A percentile compares a stretch with the other conserved stretches of the same genome.
These are phyloP conservation scores for Doris montereyensis DNA, from an alignment of 2,888 invertebrate genomes.

Conservation along the genomic window DNA sequence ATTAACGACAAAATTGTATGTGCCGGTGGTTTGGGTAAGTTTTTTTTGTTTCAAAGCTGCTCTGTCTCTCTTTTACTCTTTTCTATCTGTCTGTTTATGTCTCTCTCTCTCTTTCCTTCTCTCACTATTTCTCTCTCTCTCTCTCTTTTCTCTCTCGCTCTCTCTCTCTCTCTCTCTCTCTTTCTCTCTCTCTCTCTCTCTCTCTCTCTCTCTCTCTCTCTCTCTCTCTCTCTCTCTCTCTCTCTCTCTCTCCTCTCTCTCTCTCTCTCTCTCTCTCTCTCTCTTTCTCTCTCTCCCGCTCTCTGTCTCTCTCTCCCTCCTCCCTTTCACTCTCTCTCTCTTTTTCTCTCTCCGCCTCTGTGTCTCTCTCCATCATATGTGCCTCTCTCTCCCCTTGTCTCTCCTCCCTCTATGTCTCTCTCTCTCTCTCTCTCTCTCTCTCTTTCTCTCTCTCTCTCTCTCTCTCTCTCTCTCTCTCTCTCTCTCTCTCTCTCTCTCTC, in stretches of 20 bases:
- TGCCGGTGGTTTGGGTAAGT: slow-evolving; percentile 69
- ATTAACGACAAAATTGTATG: slow-evolving; percentile 62
- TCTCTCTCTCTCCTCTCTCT: not conserved
- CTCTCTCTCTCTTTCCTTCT: not conserved
- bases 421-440: slow-evolving; percentile 9
- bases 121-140: not conserved
- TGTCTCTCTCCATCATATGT: slow-evolving; percentile 16
- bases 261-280: not conserved
- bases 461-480: slow-evolving; percentile 11
- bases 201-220: not conserved
- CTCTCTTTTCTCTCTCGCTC: not conserved
- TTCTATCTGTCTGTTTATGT: not conserved
- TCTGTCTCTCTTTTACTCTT: not conserved
- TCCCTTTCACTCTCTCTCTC: not conserved
- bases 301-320: not conserved
- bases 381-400: slow-evolving; percentile 27
- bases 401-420: not conserved
- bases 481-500: slow-evolving; percentile 12
- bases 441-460: not conserved
- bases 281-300: not conserved
- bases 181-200: not conserved
- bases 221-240: not conserved
- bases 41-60: not conserved
- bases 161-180: not conserved
- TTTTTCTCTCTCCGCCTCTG: not conserved